Conservation (phyloP, 2,113 vertebrate genomes). For the Eupsittula cactorum region DNA sequence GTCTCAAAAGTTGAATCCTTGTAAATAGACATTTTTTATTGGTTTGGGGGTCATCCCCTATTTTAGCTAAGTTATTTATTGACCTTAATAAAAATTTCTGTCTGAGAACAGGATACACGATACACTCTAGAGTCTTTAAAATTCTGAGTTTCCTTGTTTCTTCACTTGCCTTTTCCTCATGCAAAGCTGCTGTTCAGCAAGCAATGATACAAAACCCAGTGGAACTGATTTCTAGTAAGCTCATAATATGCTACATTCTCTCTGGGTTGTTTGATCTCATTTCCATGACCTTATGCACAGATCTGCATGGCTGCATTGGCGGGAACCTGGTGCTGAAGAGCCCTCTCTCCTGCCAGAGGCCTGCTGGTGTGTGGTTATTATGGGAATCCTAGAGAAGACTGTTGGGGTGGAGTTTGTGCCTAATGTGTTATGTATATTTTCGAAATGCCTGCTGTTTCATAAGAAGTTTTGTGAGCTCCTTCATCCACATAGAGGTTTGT, state of each 20-base stretch:
- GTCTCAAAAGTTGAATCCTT: background rate
- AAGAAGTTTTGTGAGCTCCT: background rate
- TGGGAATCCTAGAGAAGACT: background rate
- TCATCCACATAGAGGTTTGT: background rate
- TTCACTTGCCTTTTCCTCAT: background rate
- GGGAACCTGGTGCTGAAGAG: background rate
- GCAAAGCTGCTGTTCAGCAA: background rate
- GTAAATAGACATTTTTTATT: background rate
- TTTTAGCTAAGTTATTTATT: background rate
- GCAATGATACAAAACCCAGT: background rate
- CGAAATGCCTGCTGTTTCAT: background rate
- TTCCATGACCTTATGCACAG: background rate
- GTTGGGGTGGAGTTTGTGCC: background rate
- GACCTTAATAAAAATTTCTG: background rate
- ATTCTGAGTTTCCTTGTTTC: background rate
- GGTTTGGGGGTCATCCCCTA: background rate
- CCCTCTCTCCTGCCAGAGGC: background rate
- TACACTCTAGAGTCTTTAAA: background rate
- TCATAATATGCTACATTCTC: background rate
- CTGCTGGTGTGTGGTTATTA: background rate
- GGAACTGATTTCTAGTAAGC: background rate
- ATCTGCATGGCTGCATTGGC: fast-evolving
- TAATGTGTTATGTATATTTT: background rate
- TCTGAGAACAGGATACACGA: background rate
- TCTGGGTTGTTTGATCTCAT: background rate